These are phyloP conservation scores for Forbesichthys agassizii DNA, from an alignment of 2,113 vertebrate species.

Conservation along the genomic window DNA sequence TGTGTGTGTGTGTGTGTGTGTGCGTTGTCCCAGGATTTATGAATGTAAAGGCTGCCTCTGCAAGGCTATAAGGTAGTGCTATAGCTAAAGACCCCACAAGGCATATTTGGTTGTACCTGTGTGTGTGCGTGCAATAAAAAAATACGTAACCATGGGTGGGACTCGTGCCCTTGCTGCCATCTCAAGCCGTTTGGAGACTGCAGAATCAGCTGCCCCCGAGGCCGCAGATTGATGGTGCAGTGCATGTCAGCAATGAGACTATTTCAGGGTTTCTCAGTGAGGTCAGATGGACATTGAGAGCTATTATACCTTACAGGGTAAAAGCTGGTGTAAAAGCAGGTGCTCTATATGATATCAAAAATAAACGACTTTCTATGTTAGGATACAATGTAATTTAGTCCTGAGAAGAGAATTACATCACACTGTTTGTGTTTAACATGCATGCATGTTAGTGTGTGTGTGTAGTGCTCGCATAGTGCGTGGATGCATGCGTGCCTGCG, in stretches of 20 bases:
- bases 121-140: conserved; percentile 7
- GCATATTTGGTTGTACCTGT: background rate
- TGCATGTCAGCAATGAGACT: background rate
- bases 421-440: no score
- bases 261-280: background rate
- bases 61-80: no score
- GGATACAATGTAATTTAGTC: no score
- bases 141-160: background rate
- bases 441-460: no score
- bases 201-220: background rate
- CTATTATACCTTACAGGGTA: no score
- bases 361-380: no score
- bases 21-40: conserved; percentile 15
- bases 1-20: conserved; percentile 7
- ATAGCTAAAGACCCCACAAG: no score
- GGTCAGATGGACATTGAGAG: background rate
- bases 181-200: conserved; percentile 12
- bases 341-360: no score
- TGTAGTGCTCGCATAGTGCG: no score
- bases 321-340: no score
- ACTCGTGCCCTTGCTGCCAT: background rate
- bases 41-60: background rate
- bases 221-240: background rate
- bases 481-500: no score
- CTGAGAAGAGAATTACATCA: no score